phyloP scores from a whole-genome alignment of 2,113 vertebrate genomes.

The Hepsetus odoe region DNA sequence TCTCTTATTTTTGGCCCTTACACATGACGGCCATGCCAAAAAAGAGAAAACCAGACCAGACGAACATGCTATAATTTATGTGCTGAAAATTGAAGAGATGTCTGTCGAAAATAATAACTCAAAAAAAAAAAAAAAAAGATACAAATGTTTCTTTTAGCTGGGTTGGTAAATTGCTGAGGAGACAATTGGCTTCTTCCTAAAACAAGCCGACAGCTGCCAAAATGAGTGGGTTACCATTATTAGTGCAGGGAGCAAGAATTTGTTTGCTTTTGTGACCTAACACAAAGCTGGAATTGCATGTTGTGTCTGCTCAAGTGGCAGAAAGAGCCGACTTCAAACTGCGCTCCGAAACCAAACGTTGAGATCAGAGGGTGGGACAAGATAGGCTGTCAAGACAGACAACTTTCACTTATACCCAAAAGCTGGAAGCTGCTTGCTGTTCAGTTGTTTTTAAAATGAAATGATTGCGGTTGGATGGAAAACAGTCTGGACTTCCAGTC shows the following conservation, averaged over 20 bases:
- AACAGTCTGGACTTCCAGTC: neutral
- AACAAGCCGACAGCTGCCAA: conserved; percentile 44
- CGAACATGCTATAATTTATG: conserved; percentile 69
- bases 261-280: conserved; percentile 45
- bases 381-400: conserved; percentile 22
- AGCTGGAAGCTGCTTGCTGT: conserved; percentile 9
- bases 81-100: conserved; percentile 70
- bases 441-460: conserved; percentile 4
- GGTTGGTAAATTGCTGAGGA: conserved; percentile 44
- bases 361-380: conserved; percentile 24
- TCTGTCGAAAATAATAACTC: conserved; percentile 60
- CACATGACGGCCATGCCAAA: conserved; percentile 59
- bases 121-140: conserved; percentile 50
- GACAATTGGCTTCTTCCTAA: conserved; percentile 48
- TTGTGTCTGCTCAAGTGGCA: conserved; percentile 35
- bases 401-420: conserved; percentile 36
- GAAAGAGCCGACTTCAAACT: conserved; percentile 28
- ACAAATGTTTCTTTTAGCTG: conserved; percentile 59
- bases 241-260: conserved; percentile 36
- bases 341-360: conserved; percentile 18
- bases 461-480: neutral
- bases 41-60: conserved; percentile 69
- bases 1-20: conserved; percentile 74
- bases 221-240: conserved; percentile 28
- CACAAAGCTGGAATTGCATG: conserved; percentile 33